Evolutionary conservation across 2,113 vertebrate species (phyloP), one percentile per base, ranked within the genome.

Genomic region (Pungitius pungitius): DNA sequence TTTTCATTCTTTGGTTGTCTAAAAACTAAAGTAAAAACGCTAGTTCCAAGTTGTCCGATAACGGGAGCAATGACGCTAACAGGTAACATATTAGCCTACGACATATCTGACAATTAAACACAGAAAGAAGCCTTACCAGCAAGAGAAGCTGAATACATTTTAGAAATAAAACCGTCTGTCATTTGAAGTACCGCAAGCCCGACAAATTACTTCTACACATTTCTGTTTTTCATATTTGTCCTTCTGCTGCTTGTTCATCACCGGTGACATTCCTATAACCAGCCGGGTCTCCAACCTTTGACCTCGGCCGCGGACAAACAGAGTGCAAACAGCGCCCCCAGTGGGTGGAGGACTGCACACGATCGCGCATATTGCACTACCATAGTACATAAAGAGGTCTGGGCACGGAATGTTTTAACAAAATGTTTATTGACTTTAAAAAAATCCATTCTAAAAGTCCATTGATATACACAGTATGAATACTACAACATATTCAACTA

Each of bases 401-500:
- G 3, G 4, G 49, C 24, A 8, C n/a, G 18, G 10, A 20, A 14
- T 30, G 55, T 30, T 42, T 18, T 43, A 43, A 8, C 1, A 9
- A 58, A 47, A 6, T 1, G 12, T 37, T 65, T 75, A 84, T 54
- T 82, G 15, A 13, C 30, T 30, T 30, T 3, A 35, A 35, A 35
- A 35, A 35, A 35, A 35, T 35, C 33, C 0, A 35, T 8, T 3
- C 6, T 4, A 7, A 35, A 35, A 6, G 30, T 30, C 30, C 5
- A n/a, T 30, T 2, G 2, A 6, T 35, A 35, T 35, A 35, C 6
- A 61, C 10, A 64, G 72, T 37, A 42, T 64, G 82, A 94, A 93
- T 92, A 93, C 80, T 93, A 89, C 61, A 94, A 92, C 88, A 91
- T 94, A 93, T 92, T 89, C 91, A 88, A 76, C 62, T 77, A 60